These are phyloP conservation scores for Meta bourneti DNA, from an alignment of 2,888 invertebrate species.

Conservation along the genomic window DNA sequence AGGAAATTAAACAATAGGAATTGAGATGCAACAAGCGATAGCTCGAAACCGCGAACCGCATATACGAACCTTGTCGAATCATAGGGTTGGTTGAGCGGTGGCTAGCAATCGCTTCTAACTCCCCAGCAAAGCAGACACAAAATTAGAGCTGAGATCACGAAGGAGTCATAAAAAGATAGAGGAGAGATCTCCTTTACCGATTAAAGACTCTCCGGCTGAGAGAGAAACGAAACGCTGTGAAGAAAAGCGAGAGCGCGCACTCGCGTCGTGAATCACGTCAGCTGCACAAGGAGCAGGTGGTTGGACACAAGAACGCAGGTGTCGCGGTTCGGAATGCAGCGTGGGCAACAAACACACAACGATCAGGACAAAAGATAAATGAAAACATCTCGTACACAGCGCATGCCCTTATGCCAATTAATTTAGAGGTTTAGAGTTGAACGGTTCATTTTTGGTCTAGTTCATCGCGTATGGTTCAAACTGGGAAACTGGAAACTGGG, in stretches of 20 bases:
- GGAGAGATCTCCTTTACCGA: slow-evolving; percentile 6
- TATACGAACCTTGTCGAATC: not conserved
- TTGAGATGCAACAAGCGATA: not conserved
- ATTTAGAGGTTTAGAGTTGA: not conserved
- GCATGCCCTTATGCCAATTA: not conserved
- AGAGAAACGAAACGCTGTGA: slow-evolving; percentile 30
- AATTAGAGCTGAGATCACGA: not conserved
- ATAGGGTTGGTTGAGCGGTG: not conserved
- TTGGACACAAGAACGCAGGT: slow-evolving; percentile 63
- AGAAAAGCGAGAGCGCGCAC: slow-evolving; percentile 9
- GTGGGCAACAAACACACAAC: slow-evolving; percentile 33
- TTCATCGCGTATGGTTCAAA: too few relatives aligned
- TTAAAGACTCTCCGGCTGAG: not conserved
- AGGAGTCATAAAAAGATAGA: slow-evolving; percentile 6
- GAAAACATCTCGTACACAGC: not conserved
- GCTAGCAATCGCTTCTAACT: too few relatives aligned
- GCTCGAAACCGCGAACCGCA: not conserved
- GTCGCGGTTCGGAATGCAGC: slow-evolving; percentile 39
- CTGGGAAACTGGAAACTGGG: too few relatives aligned
- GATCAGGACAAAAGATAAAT: not conserved
- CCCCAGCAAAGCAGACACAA: not conserved
- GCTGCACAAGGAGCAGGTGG: slow-evolving; percentile 63
- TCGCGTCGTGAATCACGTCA: slow-evolving; percentile 62
- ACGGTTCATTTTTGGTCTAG: not conserved
- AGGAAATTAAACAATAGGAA: not conserved